Base-by-base conservation (phyloP, 2,888 invertebrate genomes). In the Limnephilus auricula region DNA sequence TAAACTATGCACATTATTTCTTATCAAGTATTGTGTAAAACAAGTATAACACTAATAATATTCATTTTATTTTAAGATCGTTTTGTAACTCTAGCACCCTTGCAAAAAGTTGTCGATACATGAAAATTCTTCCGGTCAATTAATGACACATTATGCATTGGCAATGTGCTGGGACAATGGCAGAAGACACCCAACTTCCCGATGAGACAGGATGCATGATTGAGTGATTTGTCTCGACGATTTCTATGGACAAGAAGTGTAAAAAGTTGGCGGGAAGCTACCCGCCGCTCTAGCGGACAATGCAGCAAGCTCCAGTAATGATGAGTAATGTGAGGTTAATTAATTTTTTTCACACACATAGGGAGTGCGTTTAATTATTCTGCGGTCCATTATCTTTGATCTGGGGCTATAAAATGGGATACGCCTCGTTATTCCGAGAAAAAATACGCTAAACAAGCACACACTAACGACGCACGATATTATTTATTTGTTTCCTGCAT, bases 191-290 rank as follows among this genome's bases (percentile, higher is more conserved):
- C 18, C 37, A 34, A 34, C 84, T 37, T 84, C 37, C 84, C 84
- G 40, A n/a, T 2, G 37, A n/a, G 84, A 65, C 65, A n/a, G 32
- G 80, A 82, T 12, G n/a, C 40, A 84, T n/a, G 37, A 84, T 84
- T 84, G 84, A 84, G 84, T 84, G 34, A 84, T 84, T 84, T 84
- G 84, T 84, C 84, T 84, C 84, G 31, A 31, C 32, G 32, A 82
- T 82, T 32, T 31, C 32, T 32, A 82, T 31, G 30, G 15, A 32
- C 18, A 82, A 32, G 80, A 82, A 13, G 32, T 9, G 80, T 32
- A 82, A 82, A 82, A 82, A 82, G 80, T 32, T 80, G 80, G 80
- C 80, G 80, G 80, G 80, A 82, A 82, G 80, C 80, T 18, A 82
- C 32, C 65, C 65, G 32, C 32, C 80, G 32, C 80, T 82, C 80